Evolutionary conservation across 2,113 vertebrate genomes (phyloP).

Genomic region (Corythornis vintsioides): DNA sequence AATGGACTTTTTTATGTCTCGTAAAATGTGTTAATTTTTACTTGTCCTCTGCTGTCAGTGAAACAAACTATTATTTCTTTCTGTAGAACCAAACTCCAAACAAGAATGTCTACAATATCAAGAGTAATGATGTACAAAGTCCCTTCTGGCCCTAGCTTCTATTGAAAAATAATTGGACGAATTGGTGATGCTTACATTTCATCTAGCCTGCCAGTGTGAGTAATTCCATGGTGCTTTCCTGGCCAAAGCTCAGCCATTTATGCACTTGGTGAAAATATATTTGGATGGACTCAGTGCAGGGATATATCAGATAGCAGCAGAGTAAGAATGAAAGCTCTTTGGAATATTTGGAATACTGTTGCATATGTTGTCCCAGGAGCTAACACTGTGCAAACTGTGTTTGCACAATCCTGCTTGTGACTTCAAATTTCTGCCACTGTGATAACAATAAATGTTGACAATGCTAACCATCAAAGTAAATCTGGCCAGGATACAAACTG

Average conservation of each 20-base stretch:
- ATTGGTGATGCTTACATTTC: conserved; percentile 62
- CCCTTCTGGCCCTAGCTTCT: conserved; percentile 37
- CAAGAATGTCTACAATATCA: conserved; percentile 56
- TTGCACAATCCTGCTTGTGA: background rate
- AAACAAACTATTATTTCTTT: conserved; percentile 68
- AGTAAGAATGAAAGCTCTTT: background rate
- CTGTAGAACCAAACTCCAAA: conserved; percentile 31
- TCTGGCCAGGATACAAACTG: background rate
- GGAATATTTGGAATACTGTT: background rate
- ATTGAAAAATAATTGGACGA: conserved; percentile 65
- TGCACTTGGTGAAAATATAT: conserved; percentile 28
- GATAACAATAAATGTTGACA: background rate
- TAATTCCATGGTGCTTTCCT: conserved; percentile 30
- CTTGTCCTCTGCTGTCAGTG: conserved; percentile 55
- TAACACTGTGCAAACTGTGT: background rate
- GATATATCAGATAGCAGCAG: background rate
- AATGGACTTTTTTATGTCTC: conserved; percentile 48
- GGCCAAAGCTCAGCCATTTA: conserved; percentile 33
- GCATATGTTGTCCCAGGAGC: background rate
- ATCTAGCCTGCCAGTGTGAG: conserved; percentile 47
- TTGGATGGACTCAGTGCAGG: background rate
- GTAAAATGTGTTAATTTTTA: conserved; percentile 62
- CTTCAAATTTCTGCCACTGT: background rate
- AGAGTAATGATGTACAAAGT: conserved; percentile 51
- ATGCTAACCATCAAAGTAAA: background rate